Percentiles rank a stretch among this genome's conserved stretches.
Conservation (phyloP, 2,113 vertebrate species). For the Menura novaehollandiae region DNA sequence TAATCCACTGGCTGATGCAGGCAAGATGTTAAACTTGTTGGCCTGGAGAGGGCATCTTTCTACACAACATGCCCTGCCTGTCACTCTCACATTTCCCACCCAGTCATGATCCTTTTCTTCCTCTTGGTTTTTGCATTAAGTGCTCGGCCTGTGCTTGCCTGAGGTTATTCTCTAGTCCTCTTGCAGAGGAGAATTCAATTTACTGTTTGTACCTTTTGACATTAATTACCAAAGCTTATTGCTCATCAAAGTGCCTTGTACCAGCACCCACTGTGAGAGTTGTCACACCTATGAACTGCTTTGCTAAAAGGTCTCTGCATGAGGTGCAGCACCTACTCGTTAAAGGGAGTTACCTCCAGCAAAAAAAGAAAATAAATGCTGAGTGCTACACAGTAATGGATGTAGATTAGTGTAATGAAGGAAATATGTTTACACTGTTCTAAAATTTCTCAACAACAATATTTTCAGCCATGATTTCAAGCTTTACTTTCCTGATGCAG, state of each 20-base stretch:
- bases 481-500: neutral
- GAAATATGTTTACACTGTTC: neutral
- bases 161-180: neutral
- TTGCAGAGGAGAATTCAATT: neutral
- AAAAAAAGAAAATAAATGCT: neutral
- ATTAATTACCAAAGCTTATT: slow-evolving; percentile 1
- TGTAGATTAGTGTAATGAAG: neutral
- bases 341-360: neutral
- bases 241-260: neutral
- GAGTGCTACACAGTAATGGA: neutral
- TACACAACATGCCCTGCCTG: neutral
- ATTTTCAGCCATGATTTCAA: neutral
- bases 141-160: neutral
- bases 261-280: neutral
- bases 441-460: neutral
- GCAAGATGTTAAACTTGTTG: neutral
- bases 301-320: neutral
- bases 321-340: neutral
- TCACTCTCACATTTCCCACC: neutral
- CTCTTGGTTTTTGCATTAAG: neutral
- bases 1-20: neutral
- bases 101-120: neutral
- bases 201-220: neutral
- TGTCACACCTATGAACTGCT: neutral
- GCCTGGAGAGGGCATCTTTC: neutral